These are phyloP conservation scores for Helicolenus hilgendorfi DNA, from an alignment of 2,797 vertebrate species.

Conservation along the genomic window DNA sequence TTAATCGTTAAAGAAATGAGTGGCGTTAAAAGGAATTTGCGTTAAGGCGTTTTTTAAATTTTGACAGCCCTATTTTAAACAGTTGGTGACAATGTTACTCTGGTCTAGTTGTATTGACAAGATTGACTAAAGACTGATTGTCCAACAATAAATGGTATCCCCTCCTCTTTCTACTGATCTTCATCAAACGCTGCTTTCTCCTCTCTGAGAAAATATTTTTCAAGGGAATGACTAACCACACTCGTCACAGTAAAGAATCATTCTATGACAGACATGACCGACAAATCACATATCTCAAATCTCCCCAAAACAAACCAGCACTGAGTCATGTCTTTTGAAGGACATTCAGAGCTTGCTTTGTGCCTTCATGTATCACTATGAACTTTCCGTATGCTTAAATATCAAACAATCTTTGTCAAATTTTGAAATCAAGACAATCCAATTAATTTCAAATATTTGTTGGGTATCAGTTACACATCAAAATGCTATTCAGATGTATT, in stretches of 20 bases:
- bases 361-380: not conserved
- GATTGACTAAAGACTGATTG: not conserved
- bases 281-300: not conserved
- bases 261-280: not conserved
- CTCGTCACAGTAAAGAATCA: not conserved
- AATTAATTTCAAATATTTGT: slow-evolving; percentile 45
- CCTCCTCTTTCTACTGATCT: not conserved
- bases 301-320: not conserved
- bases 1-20: too few species aligned
- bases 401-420: slow-evolving; percentile 1
- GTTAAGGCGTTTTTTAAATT: too few species aligned
- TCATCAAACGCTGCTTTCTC: not conserved
- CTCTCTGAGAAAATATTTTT: not conserved
- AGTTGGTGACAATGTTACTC: not conserved
- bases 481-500: slow-evolving; percentile 48
- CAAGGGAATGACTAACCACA: not conserved
- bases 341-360: not conserved
- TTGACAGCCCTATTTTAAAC: too few species aligned
- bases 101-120: not conserved
- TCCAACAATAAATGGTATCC: not conserved
- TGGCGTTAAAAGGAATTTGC: too few species aligned
- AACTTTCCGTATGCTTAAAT: not conserved
- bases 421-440: slow-evolving; percentile 8
- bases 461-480: slow-evolving; percentile 15
- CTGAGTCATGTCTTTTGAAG: slow-evolving; percentile 1